Evolutionary conservation across 2,888 invertebrate species (phyloP), one percentile per base, ranked within the genome.

Genomic region (Calameuta idolon): DNA sequence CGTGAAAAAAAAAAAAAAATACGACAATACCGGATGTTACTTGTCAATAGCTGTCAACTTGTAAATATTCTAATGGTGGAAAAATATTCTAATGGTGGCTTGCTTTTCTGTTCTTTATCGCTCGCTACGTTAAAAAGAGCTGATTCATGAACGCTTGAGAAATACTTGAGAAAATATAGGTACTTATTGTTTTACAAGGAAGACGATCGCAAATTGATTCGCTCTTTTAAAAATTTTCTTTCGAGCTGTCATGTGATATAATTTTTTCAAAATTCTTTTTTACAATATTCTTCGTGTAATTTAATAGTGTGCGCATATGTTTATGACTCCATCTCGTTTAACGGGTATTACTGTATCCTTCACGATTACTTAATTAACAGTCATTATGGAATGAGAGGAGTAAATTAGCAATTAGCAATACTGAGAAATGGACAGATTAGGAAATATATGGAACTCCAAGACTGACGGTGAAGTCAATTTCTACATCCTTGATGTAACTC

Each of bases 401-500:
- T 55, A 55, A 55, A 55, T 55, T 55, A 55, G 23, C 55, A 55
- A 55, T 55, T 55, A 55, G 9, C 23, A 55, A 9, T 55, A 55
- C 55, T 23, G 9, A 55, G 71, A 71, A 71, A 30, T 71, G 30
- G 30, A 34, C 30, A 71, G 71, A 71, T 34, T 71, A 11, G 30
- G 71, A 31, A 71, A 11, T 31, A 30, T 34, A 71, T 71, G 71
- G 11, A 71, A 30, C 34, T 71, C 30, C 30, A 71, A 30, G 34
- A 71, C 34, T 15, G 34, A 71, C 23, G 31, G 71, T 71, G 71
- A 71, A 71, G 30, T 71, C 71, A 71, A 31, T 71, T 30, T 34
- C 34, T 71, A 34, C 71, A 71, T 34, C 31, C 71, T 34, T 30
- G 71, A 71, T 71, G 34, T 71, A 33, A 71, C 34, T 34, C 31